Evolutionary conservation across 2,113 vertebrate species (phyloP), one percentile per base, ranked within the genome.

Genomic region (Oreochromis niloticus): DNA sequence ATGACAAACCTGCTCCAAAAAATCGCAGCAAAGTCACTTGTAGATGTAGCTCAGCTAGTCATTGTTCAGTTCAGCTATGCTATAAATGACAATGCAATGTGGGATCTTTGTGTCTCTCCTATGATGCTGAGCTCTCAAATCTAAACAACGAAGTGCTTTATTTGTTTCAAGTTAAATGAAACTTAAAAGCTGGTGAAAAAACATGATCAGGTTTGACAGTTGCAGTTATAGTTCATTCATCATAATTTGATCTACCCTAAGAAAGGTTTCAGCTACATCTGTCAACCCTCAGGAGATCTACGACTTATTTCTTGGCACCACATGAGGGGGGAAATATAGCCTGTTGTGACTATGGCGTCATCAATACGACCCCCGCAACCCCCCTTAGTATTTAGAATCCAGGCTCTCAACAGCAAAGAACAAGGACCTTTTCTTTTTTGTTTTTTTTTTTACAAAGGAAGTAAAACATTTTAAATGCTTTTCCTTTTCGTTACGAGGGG

Each of bases 211-310:
- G 75, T 87, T 63, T 85, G 41, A 87, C 30, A 46, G n/a, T 48
- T 61, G 43, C 22, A 56, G 63, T 86, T 63, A 59, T 36, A 83
- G 39, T 56, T 86, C 50, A 83, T 89, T 80, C 73, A 86, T 90
- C 71, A 85, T 87, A 80, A 89, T 83, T 80, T 87, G 81, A 92
- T 90, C 89, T 80, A 71, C 11, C 66, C 83, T 68, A 84, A 88
- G 81, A 94, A 92, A 91, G 82, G 80, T 57, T 85, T 90, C 46
- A 12, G 36, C 71, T 84, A 41, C 54, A 78, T 91, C 66, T 84
- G 87, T 90, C 89, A 93, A 41, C 90, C 83, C 81, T 92, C 82
- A 83, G 85, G 61, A 89, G 87, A 92, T 75, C 54, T 91, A 87
- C 52, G 80, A 88, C 90, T 92, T 93, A 46, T 89, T 91, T 92